These are phyloP conservation scores for Amblyraja radiata DNA, from an alignment of 2,797 vertebrate species.

Conservation along the genomic window DNA sequence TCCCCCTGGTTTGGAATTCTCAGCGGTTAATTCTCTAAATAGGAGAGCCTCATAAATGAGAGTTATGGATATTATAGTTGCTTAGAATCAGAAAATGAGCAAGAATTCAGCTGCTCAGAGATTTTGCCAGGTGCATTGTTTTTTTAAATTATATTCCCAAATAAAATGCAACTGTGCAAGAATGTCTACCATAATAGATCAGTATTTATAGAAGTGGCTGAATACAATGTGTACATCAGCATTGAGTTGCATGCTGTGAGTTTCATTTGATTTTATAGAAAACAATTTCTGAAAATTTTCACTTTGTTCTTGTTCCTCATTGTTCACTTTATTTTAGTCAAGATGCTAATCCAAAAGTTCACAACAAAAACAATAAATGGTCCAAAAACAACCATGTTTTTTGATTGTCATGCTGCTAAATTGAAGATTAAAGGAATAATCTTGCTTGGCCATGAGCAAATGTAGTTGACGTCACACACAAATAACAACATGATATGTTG, in stretches of 20 bases:
- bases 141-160: not conserved
- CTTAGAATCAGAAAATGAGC: not conserved
- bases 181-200: not conserved
- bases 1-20: not conserved
- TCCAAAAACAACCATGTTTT: not conserved
- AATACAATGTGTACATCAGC: not conserved
- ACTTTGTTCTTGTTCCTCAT: not conserved
- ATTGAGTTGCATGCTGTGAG: not conserved
- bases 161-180: not conserved
- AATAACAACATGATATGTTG: too few species aligned
- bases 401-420: not conserved
- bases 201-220: not conserved
- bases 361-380: not conserved
- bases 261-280: not conserved
- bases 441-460: not conserved
- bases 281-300: not conserved
- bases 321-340: not conserved
- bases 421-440: not conserved
- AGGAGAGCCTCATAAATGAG: not conserved
- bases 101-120: not conserved
- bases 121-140: not conserved
- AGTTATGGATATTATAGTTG: not conserved
- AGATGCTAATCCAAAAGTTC: not conserved
- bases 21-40: not conserved
- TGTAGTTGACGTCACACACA: not conserved